A percentile compares a stretch with the other conserved stretches of the same genome.
These are phyloP conservation scores for Pseudomyrmex concolor DNA, from an alignment of 1,140 invertebrate genomes.

Conservation along the genomic window DNA sequence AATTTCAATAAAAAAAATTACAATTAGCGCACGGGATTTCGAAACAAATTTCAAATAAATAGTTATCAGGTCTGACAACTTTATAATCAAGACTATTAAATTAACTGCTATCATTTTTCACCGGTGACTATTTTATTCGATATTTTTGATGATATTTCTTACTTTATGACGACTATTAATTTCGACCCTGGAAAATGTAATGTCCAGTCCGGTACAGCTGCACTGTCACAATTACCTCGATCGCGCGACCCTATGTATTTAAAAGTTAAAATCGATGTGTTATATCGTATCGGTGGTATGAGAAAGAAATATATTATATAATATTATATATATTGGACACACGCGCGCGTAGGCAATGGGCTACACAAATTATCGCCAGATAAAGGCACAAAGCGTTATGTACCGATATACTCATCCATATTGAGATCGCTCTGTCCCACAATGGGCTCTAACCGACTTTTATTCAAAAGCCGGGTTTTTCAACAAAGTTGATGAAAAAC, in stretches of 20 bases:
- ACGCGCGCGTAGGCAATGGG: conserved; percentile 26
- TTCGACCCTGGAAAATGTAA: conserved; percentile 40
- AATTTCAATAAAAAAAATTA: neutral
- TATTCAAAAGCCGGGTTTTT: conserved; percentile 59
- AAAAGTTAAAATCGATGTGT: conserved; percentile 59
- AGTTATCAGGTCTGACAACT: neutral
- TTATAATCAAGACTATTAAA: conserved; percentile 10
- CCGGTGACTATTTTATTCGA: conserved; percentile 21
- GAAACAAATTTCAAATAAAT: neutral
- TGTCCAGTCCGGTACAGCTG: conserved; percentile 23
- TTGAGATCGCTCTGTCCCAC: conserved; percentile 61
- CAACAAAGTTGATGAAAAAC: conserved; percentile 61
- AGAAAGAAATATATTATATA: conserved; percentile 6
- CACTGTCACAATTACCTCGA: conserved; percentile 57
- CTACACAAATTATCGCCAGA: conserved; percentile 60
- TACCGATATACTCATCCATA: conserved; percentile 61
- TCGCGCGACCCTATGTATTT: conserved; percentile 50
- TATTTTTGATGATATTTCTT: conserved; percentile 52
- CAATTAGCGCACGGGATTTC: no score
- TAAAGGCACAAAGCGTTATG: conserved; percentile 62
- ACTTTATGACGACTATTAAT: conserved; percentile 58
- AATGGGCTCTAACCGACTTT: conserved; percentile 59
- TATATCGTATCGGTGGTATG: conserved; percentile 32
- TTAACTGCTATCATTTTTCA: conserved; percentile 24
- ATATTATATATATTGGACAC: no score